Evolutionary conservation across 2,888 invertebrate species (phyloP).

Genomic region (Microplitis manilae): DNA sequence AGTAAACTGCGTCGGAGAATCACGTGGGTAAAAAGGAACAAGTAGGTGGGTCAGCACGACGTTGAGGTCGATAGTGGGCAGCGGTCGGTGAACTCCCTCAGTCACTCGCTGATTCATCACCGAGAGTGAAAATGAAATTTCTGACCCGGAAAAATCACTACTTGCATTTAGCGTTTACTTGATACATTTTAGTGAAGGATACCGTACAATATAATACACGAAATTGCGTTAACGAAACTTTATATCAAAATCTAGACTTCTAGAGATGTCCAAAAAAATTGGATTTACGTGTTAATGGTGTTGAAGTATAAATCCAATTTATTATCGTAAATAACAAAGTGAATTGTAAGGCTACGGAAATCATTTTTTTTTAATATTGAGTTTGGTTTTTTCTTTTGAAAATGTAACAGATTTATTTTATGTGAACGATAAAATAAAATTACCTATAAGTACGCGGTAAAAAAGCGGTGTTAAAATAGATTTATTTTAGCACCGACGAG

Average conservation of each 20-base stretch:
- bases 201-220: no score
- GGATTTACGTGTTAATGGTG: neutral
- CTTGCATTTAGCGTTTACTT: neutral
- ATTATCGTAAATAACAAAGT: neutral
- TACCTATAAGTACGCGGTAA: no score
- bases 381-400: neutral
- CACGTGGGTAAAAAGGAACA: slow-evolving; percentile 41
- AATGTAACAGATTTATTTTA: neutral
- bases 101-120: slow-evolving; percentile 37
- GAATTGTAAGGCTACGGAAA: neutral
- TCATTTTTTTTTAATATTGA: neutral
- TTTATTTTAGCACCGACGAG: no score
- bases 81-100: slow-evolving; percentile 38
- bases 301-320: neutral
- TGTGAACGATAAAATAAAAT: no score
- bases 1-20: slow-evolving; percentile 39
- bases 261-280: neutral
- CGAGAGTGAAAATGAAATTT: slow-evolving; percentile 38
- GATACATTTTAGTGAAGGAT: slow-evolving; percentile 9
- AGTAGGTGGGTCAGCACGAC: slow-evolving; percentile 40
- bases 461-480: no score
- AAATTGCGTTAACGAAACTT: neutral
- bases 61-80: slow-evolving; percentile 38
- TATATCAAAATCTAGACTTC: neutral
- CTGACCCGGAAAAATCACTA: slow-evolving; percentile 30